These are phyloP conservation scores for Omphaloscelis lunosa DNA, from an alignment of 2,888 invertebrate genomes.

Conservation along the genomic window DNA sequence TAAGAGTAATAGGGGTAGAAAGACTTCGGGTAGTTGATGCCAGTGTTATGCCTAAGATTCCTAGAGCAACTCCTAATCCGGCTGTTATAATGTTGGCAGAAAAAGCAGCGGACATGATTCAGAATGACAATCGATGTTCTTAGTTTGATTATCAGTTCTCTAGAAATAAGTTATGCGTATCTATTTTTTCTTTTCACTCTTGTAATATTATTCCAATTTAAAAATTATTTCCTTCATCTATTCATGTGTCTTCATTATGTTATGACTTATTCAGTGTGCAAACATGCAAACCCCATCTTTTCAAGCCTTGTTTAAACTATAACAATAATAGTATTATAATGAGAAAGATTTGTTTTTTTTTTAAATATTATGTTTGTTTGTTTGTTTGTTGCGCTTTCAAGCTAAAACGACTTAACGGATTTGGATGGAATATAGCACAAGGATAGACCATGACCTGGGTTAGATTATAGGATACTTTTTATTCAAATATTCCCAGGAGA, in stretches of 20 bases:
- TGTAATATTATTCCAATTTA: neutral
- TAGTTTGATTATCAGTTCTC: neutral
- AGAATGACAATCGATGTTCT: neutral
- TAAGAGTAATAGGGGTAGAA: constrained; percentile 73
- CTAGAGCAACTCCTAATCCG: constrained; percentile 90
- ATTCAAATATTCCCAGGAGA: too few species aligned
- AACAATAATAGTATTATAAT: too few species aligned
- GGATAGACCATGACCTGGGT: too few species aligned
- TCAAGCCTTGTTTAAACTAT: neutral
- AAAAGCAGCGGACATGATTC: constrained; percentile 49
- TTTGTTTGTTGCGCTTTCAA: too few species aligned
- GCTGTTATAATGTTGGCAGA: constrained; percentile 72
- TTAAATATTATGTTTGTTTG: too few species aligned
- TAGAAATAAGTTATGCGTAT: too few species aligned
- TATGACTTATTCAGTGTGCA: neutral
- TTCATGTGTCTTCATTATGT: neutral
- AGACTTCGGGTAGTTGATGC: constrained; percentile 69
- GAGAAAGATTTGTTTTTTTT: too few species aligned
- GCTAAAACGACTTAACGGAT: too few species aligned
- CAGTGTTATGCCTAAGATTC: constrained; percentile 86
- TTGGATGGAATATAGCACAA: too few species aligned
- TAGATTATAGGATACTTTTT: too few species aligned
- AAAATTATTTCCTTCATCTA: neutral
- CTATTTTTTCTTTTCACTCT: neutral
- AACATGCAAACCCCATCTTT: neutral